Conservation (phyloP, 2,113 vertebrate species). For the Sphyrna mokarran region DNA sequence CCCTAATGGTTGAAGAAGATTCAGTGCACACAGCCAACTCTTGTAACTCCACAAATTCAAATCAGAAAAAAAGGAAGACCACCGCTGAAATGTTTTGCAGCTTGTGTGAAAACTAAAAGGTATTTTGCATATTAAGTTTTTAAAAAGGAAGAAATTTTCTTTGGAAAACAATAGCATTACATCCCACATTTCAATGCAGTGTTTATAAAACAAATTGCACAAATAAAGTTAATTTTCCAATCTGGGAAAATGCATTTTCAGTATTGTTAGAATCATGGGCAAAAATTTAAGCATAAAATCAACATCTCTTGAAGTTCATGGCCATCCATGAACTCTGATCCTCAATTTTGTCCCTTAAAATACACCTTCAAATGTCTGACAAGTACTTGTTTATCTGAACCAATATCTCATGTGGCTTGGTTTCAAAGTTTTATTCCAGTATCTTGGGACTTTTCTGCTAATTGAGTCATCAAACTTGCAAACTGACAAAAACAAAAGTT, state of each 20-base stretch:
- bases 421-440: not conserved
- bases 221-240: not conserved
- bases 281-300: not conserved
- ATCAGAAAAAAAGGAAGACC: constrained; percentile 23
- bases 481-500: not conserved
- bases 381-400: not conserved
- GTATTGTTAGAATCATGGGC: not conserved
- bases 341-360: not conserved
- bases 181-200: not conserved
- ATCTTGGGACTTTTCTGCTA: not conserved
- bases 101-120: not conserved
- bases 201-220: not conserved
- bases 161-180: not conserved
- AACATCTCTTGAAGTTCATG: not conserved
- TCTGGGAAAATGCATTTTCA: not conserved
- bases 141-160: not conserved
- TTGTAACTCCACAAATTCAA: not conserved
- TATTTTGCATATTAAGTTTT: not conserved
- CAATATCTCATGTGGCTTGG: not conserved
- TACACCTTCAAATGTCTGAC: not conserved
- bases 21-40: not conserved
- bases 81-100: not conserved
- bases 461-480: not conserved
- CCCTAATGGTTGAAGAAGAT: not conserved
- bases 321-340: not conserved